Evolutionary conservation across 2,797 vertebrate genomes (phyloP).

Genomic region (Enteromius afrohamiltoni): DNA sequence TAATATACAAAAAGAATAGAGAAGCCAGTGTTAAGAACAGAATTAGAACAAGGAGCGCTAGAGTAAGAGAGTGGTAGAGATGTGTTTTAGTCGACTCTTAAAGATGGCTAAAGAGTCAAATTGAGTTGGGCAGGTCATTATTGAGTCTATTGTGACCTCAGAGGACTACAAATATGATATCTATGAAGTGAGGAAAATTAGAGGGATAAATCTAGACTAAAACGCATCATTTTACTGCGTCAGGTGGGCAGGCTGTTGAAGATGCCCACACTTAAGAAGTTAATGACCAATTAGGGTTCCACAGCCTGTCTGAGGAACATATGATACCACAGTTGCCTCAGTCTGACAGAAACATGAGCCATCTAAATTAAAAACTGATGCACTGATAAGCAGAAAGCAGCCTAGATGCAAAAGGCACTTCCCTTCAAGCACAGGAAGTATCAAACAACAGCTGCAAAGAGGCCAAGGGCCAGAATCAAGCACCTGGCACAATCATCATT

Average conservation of each 20-base stretch:
- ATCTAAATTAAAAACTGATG: slow-evolving; percentile 9
- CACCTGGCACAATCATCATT: slow-evolving; percentile 37
- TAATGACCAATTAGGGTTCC: not conserved
- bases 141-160: not conserved
- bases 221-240: not conserved
- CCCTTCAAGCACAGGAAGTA: slow-evolving; percentile 42
- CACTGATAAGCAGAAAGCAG: slow-evolving; percentile 22
- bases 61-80: not conserved
- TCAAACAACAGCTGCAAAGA: slow-evolving; percentile 51
- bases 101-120: no score
- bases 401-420: slow-evolving; percentile 41
- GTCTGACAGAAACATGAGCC: slow-evolving; percentile 28
- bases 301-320: not conserved
- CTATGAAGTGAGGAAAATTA: not conserved
- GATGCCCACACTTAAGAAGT: not conserved
- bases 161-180: not conserved
- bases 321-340: slow-evolving; percentile 1
- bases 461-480: slow-evolving; percentile 40
- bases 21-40: no score
- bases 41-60: not conserved
- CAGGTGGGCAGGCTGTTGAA: not conserved
- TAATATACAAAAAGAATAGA: no score
- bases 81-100: no score
- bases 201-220: not conserved
- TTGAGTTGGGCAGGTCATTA: not conserved